phyloP scores from a whole-genome alignment of 2,797 vertebrate genomes.

The Crax fasciolata region DNA sequence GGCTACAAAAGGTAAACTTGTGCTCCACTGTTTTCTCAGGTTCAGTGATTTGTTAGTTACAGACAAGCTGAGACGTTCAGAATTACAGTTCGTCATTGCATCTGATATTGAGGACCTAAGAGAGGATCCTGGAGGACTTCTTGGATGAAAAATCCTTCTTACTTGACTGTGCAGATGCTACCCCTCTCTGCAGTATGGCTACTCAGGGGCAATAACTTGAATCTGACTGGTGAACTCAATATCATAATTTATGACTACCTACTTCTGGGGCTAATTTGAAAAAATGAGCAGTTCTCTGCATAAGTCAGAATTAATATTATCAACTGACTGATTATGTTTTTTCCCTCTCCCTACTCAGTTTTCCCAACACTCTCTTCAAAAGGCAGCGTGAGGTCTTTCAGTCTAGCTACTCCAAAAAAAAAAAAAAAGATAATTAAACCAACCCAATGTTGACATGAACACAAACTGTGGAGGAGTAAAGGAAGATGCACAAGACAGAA shows the following conservation, averaged over 20 bases:
- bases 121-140: not conserved
- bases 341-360: not conserved
- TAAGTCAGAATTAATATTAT: not conserved
- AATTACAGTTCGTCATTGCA: not conserved
- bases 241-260: not conserved
- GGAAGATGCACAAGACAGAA: not conserved
- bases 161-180: not conserved
- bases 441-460: not conserved
- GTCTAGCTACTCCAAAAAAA: not conserved
- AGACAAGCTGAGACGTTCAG: constrained; percentile 1
- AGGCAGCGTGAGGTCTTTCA: not conserved
- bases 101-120: not conserved
- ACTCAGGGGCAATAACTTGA: not conserved
- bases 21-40: not conserved
- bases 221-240: not conserved
- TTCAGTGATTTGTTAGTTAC: not conserved
- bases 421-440: not conserved
- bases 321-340: not conserved
- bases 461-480: not conserved
- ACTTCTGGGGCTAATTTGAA: not conserved
- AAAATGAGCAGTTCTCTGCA: constrained; percentile 13
- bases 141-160: not conserved
- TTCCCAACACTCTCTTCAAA: not conserved
- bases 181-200: not conserved
- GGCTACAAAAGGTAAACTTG: not conserved